These are phyloP conservation scores for Sus cebifrons DNA, from an alignment of 2,797 vertebrate species.

Conservation along the genomic window DNA sequence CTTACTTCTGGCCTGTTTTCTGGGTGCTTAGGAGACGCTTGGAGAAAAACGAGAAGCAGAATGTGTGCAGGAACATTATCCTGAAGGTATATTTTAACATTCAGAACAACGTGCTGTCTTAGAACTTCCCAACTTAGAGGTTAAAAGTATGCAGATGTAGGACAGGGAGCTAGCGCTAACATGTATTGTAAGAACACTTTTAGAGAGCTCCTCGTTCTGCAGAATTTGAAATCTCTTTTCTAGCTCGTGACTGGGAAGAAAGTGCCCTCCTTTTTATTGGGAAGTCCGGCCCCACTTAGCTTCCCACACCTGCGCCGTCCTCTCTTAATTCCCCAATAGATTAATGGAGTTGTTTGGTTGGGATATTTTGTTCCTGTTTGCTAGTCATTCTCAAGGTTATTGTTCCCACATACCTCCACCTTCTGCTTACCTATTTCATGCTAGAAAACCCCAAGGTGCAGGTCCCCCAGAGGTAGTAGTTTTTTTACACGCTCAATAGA, in stretches of 20 bases:
- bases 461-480: not conserved
- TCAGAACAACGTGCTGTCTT: not conserved
- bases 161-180: not conserved
- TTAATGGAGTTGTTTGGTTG: not conserved
- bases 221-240: not conserved
- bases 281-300: not conserved
- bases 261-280: not conserved
- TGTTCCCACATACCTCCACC: not conserved
- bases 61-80: not conserved
- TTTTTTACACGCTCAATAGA: not conserved
- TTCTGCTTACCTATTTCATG: not conserved
- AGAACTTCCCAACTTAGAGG: not conserved
- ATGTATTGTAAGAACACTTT: not conserved
- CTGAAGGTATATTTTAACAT: slow-evolving; percentile 46
- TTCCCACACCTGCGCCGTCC: not conserved
- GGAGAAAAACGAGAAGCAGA: not conserved
- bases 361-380: not conserved
- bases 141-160: not conserved
- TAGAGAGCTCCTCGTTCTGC: not conserved
- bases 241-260: not conserved
- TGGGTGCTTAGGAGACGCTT: not conserved
- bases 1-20: not conserved
- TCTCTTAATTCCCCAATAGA: not conserved
- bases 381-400: not conserved
- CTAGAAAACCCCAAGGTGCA: not conserved